Evolutionary conservation across 2,888 invertebrate genomes (phyloP).

Genomic region (Pristionchus mayeri): DNA sequence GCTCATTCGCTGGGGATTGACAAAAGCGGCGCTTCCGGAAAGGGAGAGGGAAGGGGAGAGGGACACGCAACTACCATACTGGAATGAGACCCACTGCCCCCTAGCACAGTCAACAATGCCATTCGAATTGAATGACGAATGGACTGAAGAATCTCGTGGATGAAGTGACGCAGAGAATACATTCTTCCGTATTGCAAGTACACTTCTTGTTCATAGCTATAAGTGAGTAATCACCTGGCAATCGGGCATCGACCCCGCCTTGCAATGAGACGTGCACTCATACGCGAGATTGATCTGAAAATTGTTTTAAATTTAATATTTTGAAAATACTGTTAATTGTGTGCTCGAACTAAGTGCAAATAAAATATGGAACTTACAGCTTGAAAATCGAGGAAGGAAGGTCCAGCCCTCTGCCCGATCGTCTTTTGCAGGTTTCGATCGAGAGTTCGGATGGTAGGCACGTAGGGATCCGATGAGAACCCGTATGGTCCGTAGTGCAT

Average conservation of each 20-base stretch:
- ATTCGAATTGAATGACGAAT: too few species aligned
- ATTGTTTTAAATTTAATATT: neutral
- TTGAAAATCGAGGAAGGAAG: constrained; percentile 74
- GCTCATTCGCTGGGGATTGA: constrained; percentile 8
- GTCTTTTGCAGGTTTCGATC: constrained; percentile 69
- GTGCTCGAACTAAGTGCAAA: neutral
- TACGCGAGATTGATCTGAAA: constrained; percentile 73
- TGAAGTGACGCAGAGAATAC: too few species aligned
- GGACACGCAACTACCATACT: constrained; percentile 41
- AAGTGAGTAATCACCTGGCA: constrained; percentile 22
- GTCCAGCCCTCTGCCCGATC: constrained; percentile 74
- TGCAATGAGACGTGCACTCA: constrained; percentile 65
- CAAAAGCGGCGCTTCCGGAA: neutral
- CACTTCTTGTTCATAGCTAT: too few species aligned
- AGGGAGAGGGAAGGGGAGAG: too few species aligned
- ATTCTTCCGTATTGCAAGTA: too few species aligned
- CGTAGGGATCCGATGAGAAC: constrained; percentile 72
- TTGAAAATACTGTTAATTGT: neutral
- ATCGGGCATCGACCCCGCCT: neutral
- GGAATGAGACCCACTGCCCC: neutral
- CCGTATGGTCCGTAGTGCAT: constrained; percentile 76
- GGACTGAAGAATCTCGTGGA: too few species aligned
- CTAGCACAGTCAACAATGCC: too few species aligned
- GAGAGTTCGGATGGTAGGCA: constrained; percentile 71
- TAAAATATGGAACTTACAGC: constrained; percentile 65